phyloP scores from a whole-genome alignment of 2,797 vertebrate species.

The Delichon dasypus region DNA sequence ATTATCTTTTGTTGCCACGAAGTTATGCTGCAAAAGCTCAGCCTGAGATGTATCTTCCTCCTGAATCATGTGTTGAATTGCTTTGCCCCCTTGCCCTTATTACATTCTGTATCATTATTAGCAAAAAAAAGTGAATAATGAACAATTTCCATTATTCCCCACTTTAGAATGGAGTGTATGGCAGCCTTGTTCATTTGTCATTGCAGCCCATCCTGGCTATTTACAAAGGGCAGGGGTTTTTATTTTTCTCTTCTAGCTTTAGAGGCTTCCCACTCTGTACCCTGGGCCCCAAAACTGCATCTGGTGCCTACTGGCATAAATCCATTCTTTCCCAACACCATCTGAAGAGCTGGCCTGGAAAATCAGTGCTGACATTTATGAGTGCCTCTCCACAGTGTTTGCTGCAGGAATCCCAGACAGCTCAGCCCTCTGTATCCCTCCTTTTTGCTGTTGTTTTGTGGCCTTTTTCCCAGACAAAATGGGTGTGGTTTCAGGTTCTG shows the following conservation, averaged over 20 bases:
- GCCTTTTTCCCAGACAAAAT: background rate
- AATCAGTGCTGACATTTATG: background rate
- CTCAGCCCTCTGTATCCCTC: background rate
- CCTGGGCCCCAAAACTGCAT: background rate
- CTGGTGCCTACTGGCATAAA: background rate
- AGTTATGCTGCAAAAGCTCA: background rate
- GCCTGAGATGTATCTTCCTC: background rate
- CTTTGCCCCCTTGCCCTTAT: background rate
- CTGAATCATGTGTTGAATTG: background rate
- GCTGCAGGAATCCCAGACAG: background rate
- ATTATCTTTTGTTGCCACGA: background rate
- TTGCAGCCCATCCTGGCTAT: background rate
- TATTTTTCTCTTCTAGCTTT: background rate
- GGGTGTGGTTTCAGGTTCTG: background rate
- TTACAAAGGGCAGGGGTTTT: background rate
- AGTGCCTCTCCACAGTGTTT: background rate
- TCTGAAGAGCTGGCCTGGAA: conserved; percentile 6
- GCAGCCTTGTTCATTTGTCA: background rate
- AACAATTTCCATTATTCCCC: background rate
- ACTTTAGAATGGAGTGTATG: background rate
- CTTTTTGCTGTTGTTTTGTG: background rate
- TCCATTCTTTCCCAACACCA: background rate
- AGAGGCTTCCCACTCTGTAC: background rate
- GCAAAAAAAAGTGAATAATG: background rate
- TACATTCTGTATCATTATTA: background rate